Evolutionary conservation across 1,140 invertebrate genomes (phyloP).

Genomic region (Nebria ingens): DNA sequence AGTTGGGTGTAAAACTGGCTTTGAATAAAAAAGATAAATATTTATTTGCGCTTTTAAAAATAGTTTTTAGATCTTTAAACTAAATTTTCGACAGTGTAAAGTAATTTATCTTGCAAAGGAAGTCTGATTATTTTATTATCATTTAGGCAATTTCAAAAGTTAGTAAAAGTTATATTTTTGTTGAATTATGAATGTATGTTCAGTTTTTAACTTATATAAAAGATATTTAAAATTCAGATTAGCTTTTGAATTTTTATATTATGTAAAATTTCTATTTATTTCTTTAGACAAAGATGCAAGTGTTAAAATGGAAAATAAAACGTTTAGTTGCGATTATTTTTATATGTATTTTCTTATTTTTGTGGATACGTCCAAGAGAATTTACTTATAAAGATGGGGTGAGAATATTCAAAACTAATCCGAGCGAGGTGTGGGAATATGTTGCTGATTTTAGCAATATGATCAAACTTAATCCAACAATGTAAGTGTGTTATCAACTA

Average conservation of each 20-base stretch:
- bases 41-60: too few species aligned
- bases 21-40: too few species aligned
- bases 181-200: background rate
- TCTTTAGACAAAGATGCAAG: background rate
- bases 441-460: slow-evolving; percentile 57
- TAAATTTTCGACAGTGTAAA: too few species aligned
- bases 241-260: background rate
- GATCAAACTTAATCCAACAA: slow-evolving; percentile 50
- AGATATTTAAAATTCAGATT: background rate
- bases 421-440: slow-evolving; percentile 51
- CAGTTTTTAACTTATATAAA: background rate
- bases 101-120: too few species aligned
- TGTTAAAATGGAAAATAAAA: slow-evolving; percentile 4
- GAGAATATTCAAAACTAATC: slow-evolving; percentile 31
- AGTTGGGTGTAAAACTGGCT: too few species aligned
- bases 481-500: slow-evolving; percentile 38
- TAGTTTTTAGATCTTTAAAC: too few species aligned
- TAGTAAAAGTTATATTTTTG: too few species aligned
- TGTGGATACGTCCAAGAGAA: background rate
- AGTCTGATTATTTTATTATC: too few species aligned
- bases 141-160: too few species aligned
- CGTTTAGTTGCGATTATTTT: background rate
- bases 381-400: background rate
- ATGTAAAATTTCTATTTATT: background rate
- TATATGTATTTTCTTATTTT: background rate